Evolutionary conservation across 2,888 invertebrate genomes (phyloP), one percentile per base, ranked within the genome.

Genomic region (Erpobdella octoculata): DNA sequence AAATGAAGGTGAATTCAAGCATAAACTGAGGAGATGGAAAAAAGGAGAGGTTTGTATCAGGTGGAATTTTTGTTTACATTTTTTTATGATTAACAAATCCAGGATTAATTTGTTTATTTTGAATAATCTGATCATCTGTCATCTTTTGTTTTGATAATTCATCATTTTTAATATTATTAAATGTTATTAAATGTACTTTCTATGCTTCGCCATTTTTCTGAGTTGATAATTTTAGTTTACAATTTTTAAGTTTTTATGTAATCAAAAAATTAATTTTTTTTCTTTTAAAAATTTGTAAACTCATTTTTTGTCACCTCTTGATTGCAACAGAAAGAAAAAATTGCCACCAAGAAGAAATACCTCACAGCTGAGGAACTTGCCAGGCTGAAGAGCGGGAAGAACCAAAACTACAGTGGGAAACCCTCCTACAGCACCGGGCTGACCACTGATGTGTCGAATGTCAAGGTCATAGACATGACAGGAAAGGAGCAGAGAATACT

Each of bases 381-480:
- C 58, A 79, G 81, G 5, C 78, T 80, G 21, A 83, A 84, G 3
- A 79, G 77, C 0, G 78, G 76, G 61, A 79, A 78, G 75, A 79
- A 78, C 70, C 72, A 77, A 73, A n/a, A n/a, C n/a, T n/a, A n/a
- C n/a, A 79, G 78, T 67, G 72, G 69, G 53, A 74, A 71, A 62
- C 75, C 74, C 48, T 75, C 78, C 25, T 33, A 28, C 31, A n/a
- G n/a, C 33, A 4, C 37, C 5, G 31, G 31, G 8, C n/a, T 48
- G 36, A n/a, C 28, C n/a, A 77, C 76, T 74, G 76, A 79, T 33
- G 73, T 79, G 61, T 75, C 81, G 38, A 91, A 91, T 83, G 93
- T 94, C 58, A 96, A 96, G 77, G 96, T 99, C 15, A 97, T 98
- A 75, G 98, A 98, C 84, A 93, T 98, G 93, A 97, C 97, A 8